Conservation (phyloP, 2,113 vertebrate species). For the Dipodomys spectabilis region DNA sequence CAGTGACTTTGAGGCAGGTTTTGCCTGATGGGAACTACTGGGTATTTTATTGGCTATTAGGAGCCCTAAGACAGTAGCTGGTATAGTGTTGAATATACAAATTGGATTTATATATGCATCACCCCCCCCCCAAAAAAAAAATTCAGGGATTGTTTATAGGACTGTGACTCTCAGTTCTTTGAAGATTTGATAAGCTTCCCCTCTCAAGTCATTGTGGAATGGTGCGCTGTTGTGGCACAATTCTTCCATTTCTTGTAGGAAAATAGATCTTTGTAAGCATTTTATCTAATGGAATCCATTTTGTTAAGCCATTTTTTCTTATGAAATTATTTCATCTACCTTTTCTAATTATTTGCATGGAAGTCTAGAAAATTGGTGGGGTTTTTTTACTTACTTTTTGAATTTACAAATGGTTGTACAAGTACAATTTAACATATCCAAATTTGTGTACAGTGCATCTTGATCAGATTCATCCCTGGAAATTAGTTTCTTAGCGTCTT, state of each 20-base stretch:
- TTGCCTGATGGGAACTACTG: constrained; percentile 28
- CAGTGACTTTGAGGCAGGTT: neutral
- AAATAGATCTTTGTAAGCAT: constrained; percentile 32
- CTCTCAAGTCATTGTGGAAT: neutral
- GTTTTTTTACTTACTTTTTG: too few species aligned
- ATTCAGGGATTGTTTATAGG: neutral
- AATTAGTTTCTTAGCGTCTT: constrained; percentile 9
- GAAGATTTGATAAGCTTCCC: constrained; percentile 3
- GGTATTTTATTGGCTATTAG: neutral
- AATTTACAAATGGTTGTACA: too few species aligned
- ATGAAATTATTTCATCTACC: constrained; percentile 18
- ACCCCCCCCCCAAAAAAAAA: neutral
- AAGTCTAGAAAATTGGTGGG: neutral
- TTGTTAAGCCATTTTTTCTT: constrained; percentile 6
- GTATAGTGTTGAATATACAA: neutral
- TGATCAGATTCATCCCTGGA: neutral
- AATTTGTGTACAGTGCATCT: too few species aligned
- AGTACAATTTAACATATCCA: too few species aligned
- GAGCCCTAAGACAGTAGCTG: constrained; percentile 10
- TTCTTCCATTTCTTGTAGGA: constrained; percentile 46
- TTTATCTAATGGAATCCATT: neutral
- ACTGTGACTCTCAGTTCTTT: neutral
- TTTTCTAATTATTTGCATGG: constrained; percentile 45
- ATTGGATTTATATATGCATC: constrained; percentile 5
- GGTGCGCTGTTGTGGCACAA: neutral